These are phyloP conservation scores for Chroicocephalus ridibundus DNA, from an alignment of 2,113 vertebrate genomes.

Conservation along the genomic window DNA sequence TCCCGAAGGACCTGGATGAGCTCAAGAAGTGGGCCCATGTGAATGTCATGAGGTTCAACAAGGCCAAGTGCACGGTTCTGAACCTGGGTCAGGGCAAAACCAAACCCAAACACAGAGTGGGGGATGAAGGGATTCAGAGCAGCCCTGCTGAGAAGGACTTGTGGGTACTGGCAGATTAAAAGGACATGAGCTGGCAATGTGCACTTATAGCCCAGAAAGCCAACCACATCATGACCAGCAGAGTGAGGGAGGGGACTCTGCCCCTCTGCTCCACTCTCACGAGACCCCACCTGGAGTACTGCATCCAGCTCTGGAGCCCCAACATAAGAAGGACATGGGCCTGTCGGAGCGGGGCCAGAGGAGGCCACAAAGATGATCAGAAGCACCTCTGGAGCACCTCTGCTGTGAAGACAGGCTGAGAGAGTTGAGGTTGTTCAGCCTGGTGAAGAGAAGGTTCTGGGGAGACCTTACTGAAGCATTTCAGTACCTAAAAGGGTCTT, in stretches of 20 bases:
- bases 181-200: background rate
- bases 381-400: no score
- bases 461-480: no score
- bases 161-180: background rate
- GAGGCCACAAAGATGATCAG: no score
- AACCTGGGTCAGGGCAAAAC: background rate
- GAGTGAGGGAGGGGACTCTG: background rate
- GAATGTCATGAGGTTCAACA: background rate
- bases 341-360: no score
- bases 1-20: background rate
- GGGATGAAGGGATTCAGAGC: background rate
- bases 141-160: background rate
- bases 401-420: no score
- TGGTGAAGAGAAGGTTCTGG: no score
- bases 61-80: background rate
- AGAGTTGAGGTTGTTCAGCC: no score
- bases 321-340: no score
- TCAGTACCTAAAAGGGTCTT: no score
- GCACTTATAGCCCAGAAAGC: background rate
- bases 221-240: background rate
- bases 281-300: background rate
- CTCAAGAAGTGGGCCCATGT: background rate
- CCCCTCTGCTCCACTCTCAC: background rate
- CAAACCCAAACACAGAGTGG: background rate
- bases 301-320: no score